Evolutionary conservation across 1,140 invertebrate genomes (phyloP).

Genomic region (Pseudomyrmex concolor): DNA sequence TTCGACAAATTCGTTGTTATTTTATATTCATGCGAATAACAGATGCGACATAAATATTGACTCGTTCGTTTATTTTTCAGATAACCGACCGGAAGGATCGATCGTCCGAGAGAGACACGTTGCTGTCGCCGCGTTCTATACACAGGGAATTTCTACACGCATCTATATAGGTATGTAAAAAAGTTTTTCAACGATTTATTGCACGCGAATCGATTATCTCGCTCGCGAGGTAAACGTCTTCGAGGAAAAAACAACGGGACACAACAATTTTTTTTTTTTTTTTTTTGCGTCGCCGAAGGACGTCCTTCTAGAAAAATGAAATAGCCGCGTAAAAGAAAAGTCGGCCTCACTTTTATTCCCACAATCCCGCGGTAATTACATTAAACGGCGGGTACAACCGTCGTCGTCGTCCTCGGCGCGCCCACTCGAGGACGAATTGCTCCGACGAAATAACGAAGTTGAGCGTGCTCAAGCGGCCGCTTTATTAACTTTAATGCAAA

Average conservation of each 20-base stretch:
- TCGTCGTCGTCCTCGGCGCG: not conserved
- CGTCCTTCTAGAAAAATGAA: slow-evolving; percentile 27
- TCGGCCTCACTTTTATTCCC: slow-evolving; percentile 31
- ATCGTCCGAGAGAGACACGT: not conserved
- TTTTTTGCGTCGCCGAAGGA: not conserved
- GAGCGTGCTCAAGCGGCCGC: slow-evolving; percentile 13
- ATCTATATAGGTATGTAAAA: slow-evolving; percentile 27
- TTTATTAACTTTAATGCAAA: slow-evolving; percentile 59
- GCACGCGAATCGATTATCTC: not conserved
- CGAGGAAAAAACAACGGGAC: not conserved
- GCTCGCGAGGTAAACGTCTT: not conserved
- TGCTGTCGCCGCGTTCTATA: too few species aligned
- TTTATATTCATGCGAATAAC: not conserved
- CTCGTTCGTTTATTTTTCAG: slow-evolving; percentile 39
- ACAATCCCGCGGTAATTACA: slow-evolving; percentile 47
- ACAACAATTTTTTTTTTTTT: not conserved
- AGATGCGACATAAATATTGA: slow-evolving; percentile 18
- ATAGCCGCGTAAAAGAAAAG: slow-evolving; percentile 24
- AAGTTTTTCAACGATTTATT: slow-evolving; percentile 5
- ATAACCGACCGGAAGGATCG: not conserved
- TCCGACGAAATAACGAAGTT: slow-evolving; percentile 48
- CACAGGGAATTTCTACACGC: not conserved
- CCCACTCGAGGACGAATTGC: slow-evolving; percentile 22
- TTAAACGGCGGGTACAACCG: slow-evolving; percentile 9
- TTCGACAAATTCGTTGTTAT: slow-evolving; percentile 6